Evolutionary conservation across 2,797 vertebrate genomes (phyloP).

Genomic region (Pseudocheirus occidentalis): DNA sequence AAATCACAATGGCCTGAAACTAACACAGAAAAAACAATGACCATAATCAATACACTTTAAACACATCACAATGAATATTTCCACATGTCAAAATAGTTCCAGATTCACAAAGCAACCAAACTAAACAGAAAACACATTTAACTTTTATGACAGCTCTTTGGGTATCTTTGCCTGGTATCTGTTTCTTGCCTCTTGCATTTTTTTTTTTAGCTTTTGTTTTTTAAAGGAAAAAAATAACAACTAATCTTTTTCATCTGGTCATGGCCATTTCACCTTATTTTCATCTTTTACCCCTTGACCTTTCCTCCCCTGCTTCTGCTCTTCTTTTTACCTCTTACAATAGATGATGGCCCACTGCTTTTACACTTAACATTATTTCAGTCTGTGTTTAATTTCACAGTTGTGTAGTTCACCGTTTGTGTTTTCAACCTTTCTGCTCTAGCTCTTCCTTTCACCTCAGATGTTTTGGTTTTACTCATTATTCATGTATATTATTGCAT

Average conservation of each 20-base stretch:
- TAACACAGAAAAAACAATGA: constrained; percentile 83
- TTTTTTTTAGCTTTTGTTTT: constrained; percentile 57
- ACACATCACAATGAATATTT: constrained; percentile 82
- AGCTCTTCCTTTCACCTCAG: constrained; percentile 65
- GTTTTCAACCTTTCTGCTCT: constrained; percentile 61
- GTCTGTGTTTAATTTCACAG: constrained; percentile 74
- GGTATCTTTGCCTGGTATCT: constrained; percentile 44
- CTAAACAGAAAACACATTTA: constrained; percentile 82
- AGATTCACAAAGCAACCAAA: constrained; percentile 76
- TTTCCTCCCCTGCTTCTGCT: constrained; percentile 37
- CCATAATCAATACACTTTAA: constrained; percentile 83
- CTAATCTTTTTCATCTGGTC: constrained; percentile 77
- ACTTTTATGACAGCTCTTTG: constrained; percentile 72
- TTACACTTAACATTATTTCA: constrained; percentile 70
- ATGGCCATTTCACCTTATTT: constrained; percentile 67
- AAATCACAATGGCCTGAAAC: constrained; percentile 79
- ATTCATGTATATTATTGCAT: constrained; percentile 61
- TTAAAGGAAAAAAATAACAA: constrained; percentile 38
- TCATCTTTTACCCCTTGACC: constrained; percentile 62
- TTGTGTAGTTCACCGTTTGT: constrained; percentile 59
- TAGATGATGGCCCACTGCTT: constrained; percentile 67
- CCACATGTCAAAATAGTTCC: constrained; percentile 84
- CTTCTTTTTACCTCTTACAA: constrained; percentile 59
- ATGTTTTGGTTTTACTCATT: constrained; percentile 72
- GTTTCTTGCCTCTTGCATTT: constrained; percentile 57